Base-by-base conservation (phyloP, 2,888 invertebrate species). In the Sinodicranocentrus sp. region DNA sequence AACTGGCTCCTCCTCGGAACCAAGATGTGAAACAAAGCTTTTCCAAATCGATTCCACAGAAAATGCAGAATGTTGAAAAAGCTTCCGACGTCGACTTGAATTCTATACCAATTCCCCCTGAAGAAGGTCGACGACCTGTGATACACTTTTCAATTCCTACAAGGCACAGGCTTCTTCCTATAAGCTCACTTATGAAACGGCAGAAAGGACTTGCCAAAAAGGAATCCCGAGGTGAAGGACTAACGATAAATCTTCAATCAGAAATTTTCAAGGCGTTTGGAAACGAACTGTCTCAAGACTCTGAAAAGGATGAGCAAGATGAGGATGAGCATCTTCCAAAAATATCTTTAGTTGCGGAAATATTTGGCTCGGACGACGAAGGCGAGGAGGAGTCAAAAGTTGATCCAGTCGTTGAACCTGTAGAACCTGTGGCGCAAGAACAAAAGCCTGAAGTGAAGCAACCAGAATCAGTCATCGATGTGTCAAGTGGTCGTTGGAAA, bases 211-310 rank as follows among this genome's bases (percentile, higher is more conserved):
- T 88, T 0, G 71, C 83, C 54, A 86, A 73, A 28, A 89, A 89
- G 43, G 87, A 88, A 17, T 33, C 59, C 1, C 86, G 82, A 33
- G 57, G 72, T 43, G 82, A 76, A 15, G 84, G 78, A 0, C 39
- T 59, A 21, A 57, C 87, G 70, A 63, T 91, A 8, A 85, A 73
- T 57, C 88, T 87, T 25, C 82, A 85, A 15, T 85, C 87, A 0
- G 88, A 88, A 82, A 86, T 88, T 54, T 88, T 86, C 8, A 87
- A 88, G 79, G 86, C 91, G 0, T 92, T 92, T 85, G 92, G 92
- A 79, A 93, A 93, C 52, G 84, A 78, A 10, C 65, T 67, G 8
- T 67, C 80, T 0, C 76, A 85, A 21, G 85, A 84, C 19, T 85
- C 68, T 8, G 80, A 71, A 19, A 57, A 61, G 17, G 72, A 70